Conservation (phyloP, 2,797 vertebrate species). For the Hippopotamyrus pictus region DNA sequence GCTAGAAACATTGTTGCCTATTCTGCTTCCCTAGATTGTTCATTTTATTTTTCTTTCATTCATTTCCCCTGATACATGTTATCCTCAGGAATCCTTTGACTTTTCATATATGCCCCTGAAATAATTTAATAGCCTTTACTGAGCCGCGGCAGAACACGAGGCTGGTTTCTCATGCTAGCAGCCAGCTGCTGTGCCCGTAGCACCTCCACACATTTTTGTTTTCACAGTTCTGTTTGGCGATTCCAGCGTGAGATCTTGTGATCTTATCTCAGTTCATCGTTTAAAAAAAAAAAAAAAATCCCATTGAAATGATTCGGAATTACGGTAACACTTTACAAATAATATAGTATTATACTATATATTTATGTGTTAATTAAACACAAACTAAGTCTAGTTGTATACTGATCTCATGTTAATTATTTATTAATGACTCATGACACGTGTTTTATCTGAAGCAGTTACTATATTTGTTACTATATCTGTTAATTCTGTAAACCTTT, state of each 20-base stretch:
- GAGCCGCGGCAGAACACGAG: not conserved
- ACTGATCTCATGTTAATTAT: not conserved
- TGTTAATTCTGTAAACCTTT: not conserved
- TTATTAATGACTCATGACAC: not conserved
- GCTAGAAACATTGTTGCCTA: not conserved
- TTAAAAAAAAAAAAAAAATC: not conserved
- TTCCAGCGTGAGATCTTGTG: not conserved
- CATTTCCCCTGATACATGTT: not conserved
- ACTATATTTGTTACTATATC: not conserved
- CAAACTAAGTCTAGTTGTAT: not conserved
- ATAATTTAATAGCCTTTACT: not conserved
- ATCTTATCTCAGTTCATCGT: not conserved
- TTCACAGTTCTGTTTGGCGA: not conserved
- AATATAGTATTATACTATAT: not conserved
- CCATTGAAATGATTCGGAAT: not conserved
- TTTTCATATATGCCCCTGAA: not conserved
- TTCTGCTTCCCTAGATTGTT: not conserved
- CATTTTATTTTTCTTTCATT: not conserved
- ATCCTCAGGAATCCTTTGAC: not conserved
- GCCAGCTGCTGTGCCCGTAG: not conserved
- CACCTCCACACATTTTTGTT: not conserved
- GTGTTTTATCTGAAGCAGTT: not conserved
- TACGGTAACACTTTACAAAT: not conserved
- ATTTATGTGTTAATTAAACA: not conserved
- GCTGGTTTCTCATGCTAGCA: not conserved